These are phyloP conservation scores for Bombyx huttoni DNA, from an alignment of 2,888 invertebrate genomes.

Conservation along the genomic window DNA sequence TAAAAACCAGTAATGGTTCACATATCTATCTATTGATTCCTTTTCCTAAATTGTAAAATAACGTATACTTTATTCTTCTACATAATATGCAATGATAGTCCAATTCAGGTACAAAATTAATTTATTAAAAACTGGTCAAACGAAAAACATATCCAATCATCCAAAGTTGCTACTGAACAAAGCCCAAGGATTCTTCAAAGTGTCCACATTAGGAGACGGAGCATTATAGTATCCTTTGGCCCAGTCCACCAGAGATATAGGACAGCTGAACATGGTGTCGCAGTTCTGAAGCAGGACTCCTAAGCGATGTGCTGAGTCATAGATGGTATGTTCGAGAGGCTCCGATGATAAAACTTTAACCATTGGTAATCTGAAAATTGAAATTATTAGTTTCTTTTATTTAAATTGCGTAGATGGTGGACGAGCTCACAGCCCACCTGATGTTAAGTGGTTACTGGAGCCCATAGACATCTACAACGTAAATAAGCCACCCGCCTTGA, in stretches of 20 bases:
- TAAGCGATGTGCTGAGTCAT: conserved; percentile 72
- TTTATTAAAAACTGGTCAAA: background rate
- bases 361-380: conserved; percentile 72
- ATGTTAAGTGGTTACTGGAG: too few species aligned
- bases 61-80: too few species aligned
- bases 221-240: conserved; percentile 71
- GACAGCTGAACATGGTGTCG: conserved; percentile 69
- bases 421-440: too few species aligned
- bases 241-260: conserved; percentile 78
- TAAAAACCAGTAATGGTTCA: too few species aligned
- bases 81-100: too few species aligned
- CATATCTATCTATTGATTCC: too few species aligned
- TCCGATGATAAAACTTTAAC: conserved; percentile 71
- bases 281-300: conserved; percentile 53
- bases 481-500: too few species aligned
- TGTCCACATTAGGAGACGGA: conserved; percentile 22
- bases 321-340: conserved; percentile 73
- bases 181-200: conserved; percentile 22
- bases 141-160: conserved; percentile 5
- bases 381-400: background rate
- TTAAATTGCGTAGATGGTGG: too few species aligned
- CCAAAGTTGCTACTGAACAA: conserved; percentile 31
- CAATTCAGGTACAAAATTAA: background rate
- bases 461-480: too few species aligned
- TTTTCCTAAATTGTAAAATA: too few species aligned